Evolutionary conservation across 2,797 vertebrate species (phyloP).

Genomic region (Eleutherodactylus coqui): DNA sequence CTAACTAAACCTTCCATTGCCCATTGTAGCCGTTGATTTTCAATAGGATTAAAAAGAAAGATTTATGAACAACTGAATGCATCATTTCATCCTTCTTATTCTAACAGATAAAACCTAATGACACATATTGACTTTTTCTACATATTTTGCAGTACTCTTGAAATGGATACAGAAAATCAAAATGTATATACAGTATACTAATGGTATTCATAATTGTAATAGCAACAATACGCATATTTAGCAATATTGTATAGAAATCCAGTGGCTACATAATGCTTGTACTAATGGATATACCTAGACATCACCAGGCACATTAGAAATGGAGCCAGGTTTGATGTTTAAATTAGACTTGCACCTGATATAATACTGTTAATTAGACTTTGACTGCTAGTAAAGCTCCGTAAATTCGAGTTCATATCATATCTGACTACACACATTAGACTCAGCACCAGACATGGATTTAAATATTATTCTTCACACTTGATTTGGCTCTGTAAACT

Average conservation of each 20-base stretch:
- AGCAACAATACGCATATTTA: background rate
- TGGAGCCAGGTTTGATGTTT: background rate
- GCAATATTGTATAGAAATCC: background rate
- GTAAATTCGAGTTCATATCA: background rate
- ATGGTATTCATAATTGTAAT: background rate
- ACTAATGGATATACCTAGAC: background rate
- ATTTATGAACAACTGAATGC: constrained; percentile 29
- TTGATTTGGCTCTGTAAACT: constrained; percentile 10
- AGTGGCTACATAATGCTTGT: background rate
- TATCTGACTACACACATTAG: background rate
- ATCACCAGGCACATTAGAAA: background rate
- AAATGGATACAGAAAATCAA: background rate
- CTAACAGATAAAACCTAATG: background rate
- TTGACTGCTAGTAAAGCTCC: background rate
- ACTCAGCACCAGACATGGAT: constrained; percentile 2
- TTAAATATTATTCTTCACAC: constrained; percentile 17
- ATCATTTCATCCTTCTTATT: background rate
- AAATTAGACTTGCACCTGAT: background rate
- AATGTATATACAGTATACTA: background rate
- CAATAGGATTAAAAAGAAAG: constrained; percentile 46
- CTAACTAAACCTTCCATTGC: constrained; percentile 39
- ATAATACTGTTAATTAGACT: constrained; percentile 13
- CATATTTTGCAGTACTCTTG: background rate
- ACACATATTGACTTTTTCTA: background rate
- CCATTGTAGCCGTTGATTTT: constrained; percentile 30